Percentiles rank a stretch among this genome's conserved stretches.
phyloP scores from a whole-genome alignment of 2,113 vertebrate genomes.

The Cheirogaleus medius region DNA sequence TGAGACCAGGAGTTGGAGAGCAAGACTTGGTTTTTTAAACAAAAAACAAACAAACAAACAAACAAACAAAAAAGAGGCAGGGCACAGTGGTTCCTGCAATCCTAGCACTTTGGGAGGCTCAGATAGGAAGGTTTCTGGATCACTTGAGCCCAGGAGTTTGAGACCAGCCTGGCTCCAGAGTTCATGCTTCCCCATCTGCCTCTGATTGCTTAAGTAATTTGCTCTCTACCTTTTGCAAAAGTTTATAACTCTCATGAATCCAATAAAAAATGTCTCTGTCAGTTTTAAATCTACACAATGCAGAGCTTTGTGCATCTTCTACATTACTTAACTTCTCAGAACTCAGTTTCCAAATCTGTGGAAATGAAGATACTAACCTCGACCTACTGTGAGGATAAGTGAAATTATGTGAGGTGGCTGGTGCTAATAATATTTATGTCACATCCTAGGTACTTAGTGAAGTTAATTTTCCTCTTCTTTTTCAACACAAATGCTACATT shows the following conservation, averaged over 20 bases:
- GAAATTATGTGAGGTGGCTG: background rate
- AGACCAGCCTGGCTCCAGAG: conserved; percentile 45
- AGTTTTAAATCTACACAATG: background rate
- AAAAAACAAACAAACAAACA: too few species aligned
- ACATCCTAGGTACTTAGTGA: background rate
- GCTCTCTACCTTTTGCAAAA: conserved; percentile 21
- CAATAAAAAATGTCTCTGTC: conserved; percentile 62
- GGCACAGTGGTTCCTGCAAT: too few species aligned
- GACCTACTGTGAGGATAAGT: background rate
- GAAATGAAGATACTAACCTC: background rate
- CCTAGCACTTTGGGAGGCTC: background rate
- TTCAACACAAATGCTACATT: background rate
- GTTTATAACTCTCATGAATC: conserved; percentile 53
- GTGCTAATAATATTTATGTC: background rate
- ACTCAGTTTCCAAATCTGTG: conserved; percentile 40
- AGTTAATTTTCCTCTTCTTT: background rate
- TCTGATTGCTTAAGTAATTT: conserved; percentile 17
- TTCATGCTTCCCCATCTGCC: background rate
- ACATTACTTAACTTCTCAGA: background rate
- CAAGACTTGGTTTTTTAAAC: too few species aligned
- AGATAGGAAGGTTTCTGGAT: background rate
- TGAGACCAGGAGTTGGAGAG: too few species aligned
- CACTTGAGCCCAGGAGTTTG: background rate
- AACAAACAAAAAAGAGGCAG: too few species aligned
- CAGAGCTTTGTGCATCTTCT: conserved; percentile 2